These are phyloP conservation scores for Cirrhinus mrigala DNA, from an alignment of 2,797 vertebrate species.

Conservation along the genomic window DNA sequence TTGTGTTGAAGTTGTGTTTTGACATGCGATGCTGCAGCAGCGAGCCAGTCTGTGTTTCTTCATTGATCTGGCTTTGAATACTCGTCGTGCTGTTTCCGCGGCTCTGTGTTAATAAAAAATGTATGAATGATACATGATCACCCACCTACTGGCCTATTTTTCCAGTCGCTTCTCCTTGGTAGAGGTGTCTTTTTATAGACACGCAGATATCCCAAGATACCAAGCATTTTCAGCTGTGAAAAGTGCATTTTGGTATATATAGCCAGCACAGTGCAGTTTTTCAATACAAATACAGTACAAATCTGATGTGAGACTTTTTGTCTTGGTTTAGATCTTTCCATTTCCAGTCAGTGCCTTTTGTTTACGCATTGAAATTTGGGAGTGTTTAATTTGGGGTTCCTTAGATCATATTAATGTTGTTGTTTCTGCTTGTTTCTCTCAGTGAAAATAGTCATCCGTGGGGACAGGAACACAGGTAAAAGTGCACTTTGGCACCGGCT, in stretches of 20 bases:
- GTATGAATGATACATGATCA: constrained; percentile 58
- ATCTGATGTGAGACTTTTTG: neutral
- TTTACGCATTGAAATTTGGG: neutral
- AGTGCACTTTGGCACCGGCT: constrained; percentile 86
- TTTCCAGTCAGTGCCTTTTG: neutral
- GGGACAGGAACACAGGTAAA: constrained; percentile 87
- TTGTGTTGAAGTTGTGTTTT: constrained; percentile 23
- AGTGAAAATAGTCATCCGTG: constrained; percentile 89
- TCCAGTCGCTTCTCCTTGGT: constrained; percentile 40
- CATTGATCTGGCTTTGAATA: constrained; percentile 34
- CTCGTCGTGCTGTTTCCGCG: constrained; percentile 27
- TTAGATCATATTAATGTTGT: neutral
- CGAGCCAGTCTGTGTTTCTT: constrained; percentile 2
- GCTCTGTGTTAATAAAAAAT: constrained; percentile 56
- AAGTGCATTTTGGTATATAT: neutral
- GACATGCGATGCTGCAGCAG: constrained; percentile 35
- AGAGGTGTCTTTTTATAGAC: constrained; percentile 33
- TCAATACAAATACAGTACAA: neutral
- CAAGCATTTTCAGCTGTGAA: neutral
- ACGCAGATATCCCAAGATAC: constrained; percentile 1
- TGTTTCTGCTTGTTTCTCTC: neutral
- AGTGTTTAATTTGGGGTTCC: neutral
- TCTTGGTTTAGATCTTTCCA: neutral
- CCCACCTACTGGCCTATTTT: constrained; percentile 60
- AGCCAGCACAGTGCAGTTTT: neutral